A percentile compares a stretch with the other conserved stretches of the same genome.
Conservation (phyloP, 2,797 vertebrate species). For the Esox lucius region DNA sequence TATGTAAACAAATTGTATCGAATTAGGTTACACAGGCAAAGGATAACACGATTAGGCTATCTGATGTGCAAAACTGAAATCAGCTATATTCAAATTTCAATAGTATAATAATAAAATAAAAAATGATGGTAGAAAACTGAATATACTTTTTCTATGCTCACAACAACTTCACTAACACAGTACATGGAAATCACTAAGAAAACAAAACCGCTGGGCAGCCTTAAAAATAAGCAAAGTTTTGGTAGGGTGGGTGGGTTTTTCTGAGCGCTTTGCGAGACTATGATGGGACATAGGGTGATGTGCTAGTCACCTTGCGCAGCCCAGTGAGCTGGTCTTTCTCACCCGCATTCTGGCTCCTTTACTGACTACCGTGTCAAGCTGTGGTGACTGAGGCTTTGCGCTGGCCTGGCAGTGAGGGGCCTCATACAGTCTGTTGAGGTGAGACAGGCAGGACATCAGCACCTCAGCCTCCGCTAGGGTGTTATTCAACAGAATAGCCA, state of each 20-base stretch:
- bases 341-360: slow-evolving; percentile 25
- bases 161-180: no score
- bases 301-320: slow-evolving; percentile 66
- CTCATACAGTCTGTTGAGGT: background rate
- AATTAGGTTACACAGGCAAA: no score
- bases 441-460: background rate
- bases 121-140: no score
- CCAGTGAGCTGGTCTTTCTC: slow-evolving; percentile 56
- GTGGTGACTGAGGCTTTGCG: slow-evolving; percentile 63
- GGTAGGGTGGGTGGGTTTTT: slow-evolving; percentile 67
- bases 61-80: no score
- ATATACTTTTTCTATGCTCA: no score
- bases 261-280: slow-evolving; percentile 65
- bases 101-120: no score
- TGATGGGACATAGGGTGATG: slow-evolving; percentile 60
- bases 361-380: slow-evolving; percentile 67
- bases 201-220: no score
- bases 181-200: no score
- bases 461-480: background rate
- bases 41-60: no score
- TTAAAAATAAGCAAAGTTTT: slow-evolving; percentile 72
- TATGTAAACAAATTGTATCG: no score
- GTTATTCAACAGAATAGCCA: slow-evolving; percentile 35
- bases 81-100: no score
- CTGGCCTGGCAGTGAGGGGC: slow-evolving; percentile 57